A percentile compares a stretch with the other conserved stretches of the same genome.
Conservation (phyloP, 2,113 vertebrate species). For the Sitta europaea region DNA sequence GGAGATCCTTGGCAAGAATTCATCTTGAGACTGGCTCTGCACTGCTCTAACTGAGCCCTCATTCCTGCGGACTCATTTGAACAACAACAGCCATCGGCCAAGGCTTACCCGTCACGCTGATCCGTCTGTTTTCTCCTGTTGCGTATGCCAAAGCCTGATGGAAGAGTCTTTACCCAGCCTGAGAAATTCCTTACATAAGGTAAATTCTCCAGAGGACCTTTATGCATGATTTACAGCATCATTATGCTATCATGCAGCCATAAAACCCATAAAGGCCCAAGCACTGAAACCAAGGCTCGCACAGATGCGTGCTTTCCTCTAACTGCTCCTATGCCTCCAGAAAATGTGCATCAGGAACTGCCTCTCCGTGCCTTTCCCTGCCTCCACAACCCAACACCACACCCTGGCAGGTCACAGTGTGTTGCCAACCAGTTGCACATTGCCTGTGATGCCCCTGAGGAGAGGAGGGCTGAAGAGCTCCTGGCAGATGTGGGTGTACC, state of each 20-base stretch:
- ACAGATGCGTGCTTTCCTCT: neutral
- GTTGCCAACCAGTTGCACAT: neutral
- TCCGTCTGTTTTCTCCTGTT: constrained; percentile 6
- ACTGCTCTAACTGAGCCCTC: neutral
- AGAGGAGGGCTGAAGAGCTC: neutral
- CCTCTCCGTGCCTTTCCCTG: neutral
- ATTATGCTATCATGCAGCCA: constrained; percentile 7
- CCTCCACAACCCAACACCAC: fast-evolving
- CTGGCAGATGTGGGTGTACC: neutral
- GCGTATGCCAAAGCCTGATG: neutral
- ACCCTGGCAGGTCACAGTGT: neutral
- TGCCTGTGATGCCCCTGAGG: neutral
- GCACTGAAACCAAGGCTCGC: neutral
- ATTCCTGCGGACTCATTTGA: neutral
- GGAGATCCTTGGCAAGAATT: constrained; percentile 21
- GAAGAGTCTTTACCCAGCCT: constrained; percentile 12
- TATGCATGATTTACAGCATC: constrained; percentile 49
- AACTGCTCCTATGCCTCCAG: neutral
- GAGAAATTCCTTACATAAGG: constrained; percentile 28
- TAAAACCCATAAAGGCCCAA: constrained; percentile 29
- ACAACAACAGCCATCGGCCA: neutral
- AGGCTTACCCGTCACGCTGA: neutral
- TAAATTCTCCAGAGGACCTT: constrained; percentile 20
- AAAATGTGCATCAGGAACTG: fast-evolving
- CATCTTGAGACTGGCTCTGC: neutral